These are phyloP conservation scores for Sebastes itinus DNA, from an alignment of 2,797 vertebrate species.

Conservation along the genomic window DNA sequence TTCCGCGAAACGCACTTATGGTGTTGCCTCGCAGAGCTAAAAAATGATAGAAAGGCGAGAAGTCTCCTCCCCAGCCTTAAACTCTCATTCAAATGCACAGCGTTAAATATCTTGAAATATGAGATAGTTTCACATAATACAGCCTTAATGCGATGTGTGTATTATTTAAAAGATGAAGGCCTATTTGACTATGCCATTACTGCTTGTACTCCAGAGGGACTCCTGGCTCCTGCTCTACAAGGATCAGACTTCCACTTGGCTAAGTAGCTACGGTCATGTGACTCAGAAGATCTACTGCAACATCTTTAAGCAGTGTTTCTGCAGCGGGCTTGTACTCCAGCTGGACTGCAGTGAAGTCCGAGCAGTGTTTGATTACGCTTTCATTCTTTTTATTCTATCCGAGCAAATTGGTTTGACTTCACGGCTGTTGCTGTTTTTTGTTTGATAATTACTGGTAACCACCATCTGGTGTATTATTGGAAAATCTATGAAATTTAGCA, in stretches of 20 bases:
- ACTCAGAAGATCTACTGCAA: slow-evolving; percentile 54
- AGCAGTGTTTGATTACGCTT: slow-evolving; percentile 12
- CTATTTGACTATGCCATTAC: slow-evolving; percentile 68
- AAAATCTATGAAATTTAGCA: neutral
- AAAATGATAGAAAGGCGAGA: slow-evolving; percentile 18
- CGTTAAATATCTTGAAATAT: slow-evolving; percentile 37
- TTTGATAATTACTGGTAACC: neutral
- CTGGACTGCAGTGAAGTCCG: slow-evolving; percentile 10
- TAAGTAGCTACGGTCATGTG: slow-evolving; percentile 72
- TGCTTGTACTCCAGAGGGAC: slow-evolving; percentile 60
- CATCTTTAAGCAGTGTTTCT: slow-evolving; percentile 52
- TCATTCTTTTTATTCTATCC: slow-evolving; percentile 10
- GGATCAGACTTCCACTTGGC: slow-evolving; percentile 72
- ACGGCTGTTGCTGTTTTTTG: neutral
- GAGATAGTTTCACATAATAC: slow-evolving; percentile 17
- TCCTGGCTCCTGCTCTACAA: slow-evolving; percentile 59
- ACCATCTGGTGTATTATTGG: neutral
- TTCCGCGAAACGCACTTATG: slow-evolving; percentile 19
- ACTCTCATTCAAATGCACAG: slow-evolving; percentile 5
- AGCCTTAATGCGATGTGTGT: slow-evolving; percentile 39
- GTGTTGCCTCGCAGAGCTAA: slow-evolving; percentile 11
- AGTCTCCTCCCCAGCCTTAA: neutral
- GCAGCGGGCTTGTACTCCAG: slow-evolving; percentile 28
- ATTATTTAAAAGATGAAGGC: slow-evolving; percentile 66
- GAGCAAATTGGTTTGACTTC: slow-evolving; percentile 1